Percentiles rank a stretch among this genome's conserved stretches.
These are phyloP conservation scores for Papilio xuthus DNA, from an alignment of 1,140 invertebrate genomes.

Conservation along the genomic window DNA sequence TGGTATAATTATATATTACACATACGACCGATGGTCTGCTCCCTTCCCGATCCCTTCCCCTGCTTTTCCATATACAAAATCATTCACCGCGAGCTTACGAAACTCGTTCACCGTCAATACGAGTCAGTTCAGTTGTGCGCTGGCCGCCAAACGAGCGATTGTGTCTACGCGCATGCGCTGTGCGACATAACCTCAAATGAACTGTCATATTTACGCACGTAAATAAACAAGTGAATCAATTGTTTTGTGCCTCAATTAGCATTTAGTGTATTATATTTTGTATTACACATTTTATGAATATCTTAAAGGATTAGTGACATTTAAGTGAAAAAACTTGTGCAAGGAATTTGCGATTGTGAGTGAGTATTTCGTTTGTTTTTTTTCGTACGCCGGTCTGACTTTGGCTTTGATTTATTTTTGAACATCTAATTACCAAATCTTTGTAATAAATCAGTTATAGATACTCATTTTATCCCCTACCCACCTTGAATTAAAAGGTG, in stretches of 20 bases:
- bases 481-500: not conserved
- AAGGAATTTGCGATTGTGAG: conserved; percentile 68
- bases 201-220: conserved; percentile 72
- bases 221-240: conserved; percentile 73
- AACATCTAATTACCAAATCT: conserved; percentile 30
- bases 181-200: conserved; percentile 45
- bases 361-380: conserved; percentile 68
- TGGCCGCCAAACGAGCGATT: conserved; percentile 49
- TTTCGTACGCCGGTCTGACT: conserved; percentile 53
- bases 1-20: not conserved
- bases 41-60: conserved; percentile 45
- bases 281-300: conserved; percentile 41
- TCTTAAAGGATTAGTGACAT: conserved; percentile 49
- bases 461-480: not conserved
- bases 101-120: conserved; percentile 38
- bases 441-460: not conserved
- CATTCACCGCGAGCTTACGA: conserved; percentile 43
- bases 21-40: not conserved
- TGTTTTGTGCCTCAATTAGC: conserved; percentile 59
- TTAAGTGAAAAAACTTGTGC: conserved; percentile 55
- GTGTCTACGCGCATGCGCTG: conserved; percentile 63
- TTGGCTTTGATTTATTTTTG: conserved; percentile 51
- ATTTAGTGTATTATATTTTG: conserved; percentile 47
- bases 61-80: conserved; percentile 41
- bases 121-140: conserved; percentile 59